These are phyloP conservation scores for Cryptotermes secundus DNA, from an alignment of 1,140 invertebrate genomes.

Conservation along the genomic window DNA sequence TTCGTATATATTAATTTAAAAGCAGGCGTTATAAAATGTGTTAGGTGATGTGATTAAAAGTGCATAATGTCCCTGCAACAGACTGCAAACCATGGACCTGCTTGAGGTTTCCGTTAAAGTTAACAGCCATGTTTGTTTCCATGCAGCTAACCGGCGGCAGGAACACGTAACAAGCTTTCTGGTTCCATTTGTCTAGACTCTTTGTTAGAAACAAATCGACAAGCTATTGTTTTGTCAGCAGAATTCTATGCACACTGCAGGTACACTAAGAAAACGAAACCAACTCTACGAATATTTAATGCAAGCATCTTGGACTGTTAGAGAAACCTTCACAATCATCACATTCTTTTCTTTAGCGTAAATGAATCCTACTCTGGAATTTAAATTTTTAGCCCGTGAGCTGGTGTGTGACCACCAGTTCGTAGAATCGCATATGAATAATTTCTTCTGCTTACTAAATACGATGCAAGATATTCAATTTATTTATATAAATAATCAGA, in stretches of 20 bases:
- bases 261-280: neutral
- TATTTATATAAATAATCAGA: too few species aligned
- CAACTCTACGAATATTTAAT: neutral
- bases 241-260: neutral
- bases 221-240: neutral
- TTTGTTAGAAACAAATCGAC: neutral
- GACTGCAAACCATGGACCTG: neutral
- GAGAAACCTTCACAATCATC: neutral
- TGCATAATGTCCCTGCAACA: neutral
- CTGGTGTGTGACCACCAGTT: too few species aligned
- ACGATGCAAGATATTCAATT: too few species aligned
- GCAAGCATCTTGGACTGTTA: neutral
- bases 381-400: too few species aligned
- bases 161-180: neutral
- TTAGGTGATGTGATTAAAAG: too few species aligned
- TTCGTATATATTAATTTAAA: too few species aligned
- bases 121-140: neutral
- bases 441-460: too few species aligned
- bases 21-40: too few species aligned
- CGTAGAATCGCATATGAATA: too few species aligned
- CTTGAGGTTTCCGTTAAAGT: neutral
- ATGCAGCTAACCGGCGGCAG: neutral
- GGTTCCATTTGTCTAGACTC: neutral
- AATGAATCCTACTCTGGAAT: too few species aligned
- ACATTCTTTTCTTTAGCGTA: too few species aligned